Evolutionary conservation across 2,797 vertebrate genomes (phyloP), one percentile per base, ranked within the genome.

Genomic region (Peromyscus eremicus): DNA sequence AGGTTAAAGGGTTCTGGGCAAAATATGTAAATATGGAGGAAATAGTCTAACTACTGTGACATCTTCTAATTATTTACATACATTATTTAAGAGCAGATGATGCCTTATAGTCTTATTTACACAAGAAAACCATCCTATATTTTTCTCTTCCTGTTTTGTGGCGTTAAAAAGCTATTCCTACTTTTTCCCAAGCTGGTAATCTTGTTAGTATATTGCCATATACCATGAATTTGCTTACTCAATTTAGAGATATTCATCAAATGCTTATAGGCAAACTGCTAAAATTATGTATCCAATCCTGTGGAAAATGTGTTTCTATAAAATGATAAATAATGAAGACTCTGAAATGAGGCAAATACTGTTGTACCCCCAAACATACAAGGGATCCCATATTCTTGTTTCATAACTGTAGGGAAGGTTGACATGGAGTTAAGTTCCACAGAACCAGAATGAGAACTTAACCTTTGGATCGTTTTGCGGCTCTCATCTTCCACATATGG

Each of bases 11-110:
- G 23, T 88, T 87, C 89, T 70, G 49, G 79, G 49, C 29, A 84
- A 46, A 92, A 77, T 92, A 92, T 57, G 34, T 94, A 92, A 96
- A 97, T 75, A 92, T 23, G 55, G 37, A 88, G 57, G 94, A 91
- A 97, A 89, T 2, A 75, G 17, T 66, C 73, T 93, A 94, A 92
- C 80, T 92, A 77, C 71, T 87, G 62, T 9, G 25, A 52, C 68
- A 43, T 60, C 62, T 85, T 62, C 55, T 32, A 70, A 75, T 92
- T 82, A 81, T 34, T 91, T 79, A 71, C 92, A 57, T 46, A 40
- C 91, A 66, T 87, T 82, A 75, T 64, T 89, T 21, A 43, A 79
- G 29, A 88, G 66, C 27, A 64, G 87, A 85, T 70, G 37, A 95
- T n/a, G 49, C 25, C 29, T 46, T 64, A 10, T 64, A n/a, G 66